Evolutionary conservation across 2,797 vertebrate species (phyloP).

Genomic region (Myotis daubentonii): DNA sequence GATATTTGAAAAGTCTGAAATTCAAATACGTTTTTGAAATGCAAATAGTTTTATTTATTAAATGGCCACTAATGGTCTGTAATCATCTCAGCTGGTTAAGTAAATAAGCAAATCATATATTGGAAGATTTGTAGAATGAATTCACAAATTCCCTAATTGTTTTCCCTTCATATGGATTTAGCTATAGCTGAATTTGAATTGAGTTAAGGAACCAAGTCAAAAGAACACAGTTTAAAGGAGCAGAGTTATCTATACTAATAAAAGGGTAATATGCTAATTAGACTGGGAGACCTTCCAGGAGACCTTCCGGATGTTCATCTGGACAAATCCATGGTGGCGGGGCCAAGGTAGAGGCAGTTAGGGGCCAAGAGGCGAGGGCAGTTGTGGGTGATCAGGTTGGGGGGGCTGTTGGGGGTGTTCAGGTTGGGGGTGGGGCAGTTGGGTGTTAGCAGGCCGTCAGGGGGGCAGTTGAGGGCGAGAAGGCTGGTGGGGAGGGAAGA

Average conservation of each 20-base stretch:
- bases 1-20: conserved; percentile 34
- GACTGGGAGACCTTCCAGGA: no score
- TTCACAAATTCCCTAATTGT: conserved; percentile 53
- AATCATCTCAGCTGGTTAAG: conserved; percentile 70
- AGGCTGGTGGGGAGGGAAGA: no score
- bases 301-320: no score
- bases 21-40: conserved; percentile 59
- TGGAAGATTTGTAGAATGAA: conserved; percentile 64
- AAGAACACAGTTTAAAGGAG: conserved; percentile 57
- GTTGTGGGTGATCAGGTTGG: no score
- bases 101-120: conserved; percentile 71
- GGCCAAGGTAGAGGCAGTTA: no score
- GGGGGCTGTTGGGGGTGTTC: no score
- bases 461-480: no score
- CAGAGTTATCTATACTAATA: background rate
- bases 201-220: conserved; percentile 51
- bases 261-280: no score
- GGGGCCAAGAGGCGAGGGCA: no score
- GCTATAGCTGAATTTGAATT: conserved; percentile 60
- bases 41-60: conserved; percentile 75
- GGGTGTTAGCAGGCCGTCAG: no score
- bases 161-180: conserved; percentile 56
- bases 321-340: no score
- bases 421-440: no score
- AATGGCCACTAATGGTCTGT: conserved; percentile 63